A percentile compares a stretch with the other conserved stretches of the same genome.
phyloP scores from a whole-genome alignment of 1,140 invertebrate species.

The Neodiprion virginianus region DNA sequence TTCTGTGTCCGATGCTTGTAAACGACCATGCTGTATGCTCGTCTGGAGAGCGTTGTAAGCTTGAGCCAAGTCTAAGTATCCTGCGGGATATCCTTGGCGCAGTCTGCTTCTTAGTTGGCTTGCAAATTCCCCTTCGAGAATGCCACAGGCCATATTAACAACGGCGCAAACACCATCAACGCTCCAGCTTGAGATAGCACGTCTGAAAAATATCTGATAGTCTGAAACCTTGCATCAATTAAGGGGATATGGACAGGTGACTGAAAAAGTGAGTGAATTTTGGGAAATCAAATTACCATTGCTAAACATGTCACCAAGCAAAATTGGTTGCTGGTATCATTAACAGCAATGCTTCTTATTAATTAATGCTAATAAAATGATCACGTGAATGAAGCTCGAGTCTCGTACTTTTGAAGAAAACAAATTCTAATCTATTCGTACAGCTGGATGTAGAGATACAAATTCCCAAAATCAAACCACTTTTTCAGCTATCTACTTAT shows the following conservation, averaged over 20 bases:
- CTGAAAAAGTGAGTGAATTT: background rate
- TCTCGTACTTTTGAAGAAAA: too few relatives aligned
- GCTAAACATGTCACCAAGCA: too few relatives aligned
- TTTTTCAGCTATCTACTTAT: too few relatives aligned
- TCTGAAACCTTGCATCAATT: conserved; percentile 28
- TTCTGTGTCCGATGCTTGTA: conserved; percentile 84
- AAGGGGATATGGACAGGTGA: background rate
- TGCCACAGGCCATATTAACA: conserved; percentile 90
- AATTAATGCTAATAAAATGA: conserved; percentile 13
- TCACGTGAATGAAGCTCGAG: too few relatives aligned
- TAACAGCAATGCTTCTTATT: conserved; percentile 14
- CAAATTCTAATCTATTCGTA: too few relatives aligned
- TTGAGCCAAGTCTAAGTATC: conserved; percentile 83
- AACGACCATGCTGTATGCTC: conserved; percentile 81
- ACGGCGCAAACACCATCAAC: conserved; percentile 96
- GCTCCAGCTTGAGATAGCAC: conserved; percentile 87
- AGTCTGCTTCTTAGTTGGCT: conserved; percentile 78
- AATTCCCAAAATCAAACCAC: too few relatives aligned
- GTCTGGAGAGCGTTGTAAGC: conserved; percentile 82
- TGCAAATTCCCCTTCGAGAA: conserved; percentile 88
- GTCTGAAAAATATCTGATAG: conserved; percentile 59
- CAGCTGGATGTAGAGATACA: too few relatives aligned
- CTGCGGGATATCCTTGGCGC: conserved; percentile 84
- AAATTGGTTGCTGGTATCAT: background rate
- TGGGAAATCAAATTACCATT: conserved; percentile 15